Percentiles rank a stretch among this genome's conserved stretches.
Conservation (phyloP, 1,140 invertebrate genomes). For the Calliphora vicina region DNA sequence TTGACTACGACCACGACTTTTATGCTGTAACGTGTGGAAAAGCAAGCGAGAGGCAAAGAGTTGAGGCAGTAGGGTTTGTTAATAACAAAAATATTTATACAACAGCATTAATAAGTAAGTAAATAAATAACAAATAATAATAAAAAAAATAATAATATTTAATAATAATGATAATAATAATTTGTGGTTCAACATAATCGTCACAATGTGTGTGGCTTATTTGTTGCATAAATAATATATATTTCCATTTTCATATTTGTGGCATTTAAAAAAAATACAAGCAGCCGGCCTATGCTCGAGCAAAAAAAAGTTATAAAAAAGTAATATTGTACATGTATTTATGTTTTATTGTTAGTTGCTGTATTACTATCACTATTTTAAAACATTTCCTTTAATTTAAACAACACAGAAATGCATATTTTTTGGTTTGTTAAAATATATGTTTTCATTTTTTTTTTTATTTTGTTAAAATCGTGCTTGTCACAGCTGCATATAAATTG, state of each 20-base stretch:
- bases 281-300: neutral
- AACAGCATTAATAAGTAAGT: constrained; percentile 20
- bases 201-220: constrained; percentile 34
- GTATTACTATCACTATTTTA: neutral
- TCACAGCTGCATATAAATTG: constrained; percentile 2
- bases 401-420: too few relatives aligned
- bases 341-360: neutral
- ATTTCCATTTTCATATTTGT: neutral
- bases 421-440: too few relatives aligned
- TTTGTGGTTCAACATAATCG: constrained; percentile 32
- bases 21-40: too few relatives aligned
- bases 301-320: neutral
- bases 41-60: too few relatives aligned
- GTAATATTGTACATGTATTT: neutral
- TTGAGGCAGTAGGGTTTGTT: too few relatives aligned
- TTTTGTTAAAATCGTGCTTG: neutral
- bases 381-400: neutral
- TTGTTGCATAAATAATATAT: constrained; percentile 19
- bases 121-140: constrained; percentile 26
- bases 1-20: too few relatives aligned
- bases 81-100: too few relatives aligned
- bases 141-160: neutral
- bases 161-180: neutral
- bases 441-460: too few relatives aligned
- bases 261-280: neutral